phyloP scores from a whole-genome alignment of 2,888 invertebrate species.

The Aphidoletes aphidimyza region DNA sequence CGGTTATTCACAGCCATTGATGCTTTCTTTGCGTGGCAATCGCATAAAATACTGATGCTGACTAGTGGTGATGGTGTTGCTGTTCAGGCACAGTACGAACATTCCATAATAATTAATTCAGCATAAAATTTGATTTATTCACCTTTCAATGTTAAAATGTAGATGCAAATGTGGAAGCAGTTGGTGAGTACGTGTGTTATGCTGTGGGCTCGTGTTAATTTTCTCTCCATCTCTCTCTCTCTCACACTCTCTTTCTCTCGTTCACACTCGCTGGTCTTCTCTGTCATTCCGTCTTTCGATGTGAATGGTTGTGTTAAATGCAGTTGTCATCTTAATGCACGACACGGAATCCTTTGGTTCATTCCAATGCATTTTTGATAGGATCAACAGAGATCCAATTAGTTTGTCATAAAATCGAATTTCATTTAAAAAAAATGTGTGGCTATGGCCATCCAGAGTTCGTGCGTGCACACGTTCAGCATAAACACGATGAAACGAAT shows the following conservation, averaged over 20 bases:
- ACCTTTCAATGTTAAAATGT: slow-evolving; percentile 8
- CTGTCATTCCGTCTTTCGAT: no score
- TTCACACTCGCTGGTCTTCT: no score
- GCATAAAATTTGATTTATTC: slow-evolving; percentile 49
- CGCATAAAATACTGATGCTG: no score
- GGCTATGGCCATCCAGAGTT: slow-evolving; percentile 17
- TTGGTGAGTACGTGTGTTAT: not conserved
- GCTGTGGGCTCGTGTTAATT: slow-evolving; percentile 43
- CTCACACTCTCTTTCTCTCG: no score
- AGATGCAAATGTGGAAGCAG: not conserved
- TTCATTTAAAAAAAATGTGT: not conserved
- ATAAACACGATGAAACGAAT: not conserved
- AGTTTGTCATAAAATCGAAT: slow-evolving; percentile 53
- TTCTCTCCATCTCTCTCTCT: no score
- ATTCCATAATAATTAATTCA: slow-evolving; percentile 16
- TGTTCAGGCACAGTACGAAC: slow-evolving; percentile 24
- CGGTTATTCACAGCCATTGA: no score
- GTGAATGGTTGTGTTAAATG: not conserved
- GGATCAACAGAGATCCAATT: slow-evolving; percentile 33
- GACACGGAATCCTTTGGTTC: not conserved
- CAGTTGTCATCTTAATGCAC: slow-evolving; percentile 52
- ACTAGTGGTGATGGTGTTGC: no score
- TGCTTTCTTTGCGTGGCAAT: no score
- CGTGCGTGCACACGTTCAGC: not conserved
- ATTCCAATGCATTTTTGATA: not conserved